Evolutionary conservation across 1,140 invertebrate genomes (phyloP), one percentile per base, ranked within the genome.

Genomic region (Drosophila athabasca): DNA sequence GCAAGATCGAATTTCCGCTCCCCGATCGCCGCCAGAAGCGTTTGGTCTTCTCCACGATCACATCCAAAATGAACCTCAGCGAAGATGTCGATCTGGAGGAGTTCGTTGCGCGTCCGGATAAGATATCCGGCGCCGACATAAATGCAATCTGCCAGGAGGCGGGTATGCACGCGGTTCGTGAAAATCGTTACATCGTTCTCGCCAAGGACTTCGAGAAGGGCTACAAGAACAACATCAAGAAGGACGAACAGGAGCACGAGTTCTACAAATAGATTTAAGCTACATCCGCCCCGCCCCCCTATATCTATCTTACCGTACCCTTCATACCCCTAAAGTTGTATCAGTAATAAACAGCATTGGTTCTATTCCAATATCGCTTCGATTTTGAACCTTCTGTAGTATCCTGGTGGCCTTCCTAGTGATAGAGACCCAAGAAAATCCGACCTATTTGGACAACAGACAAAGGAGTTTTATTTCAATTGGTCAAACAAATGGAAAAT

Each of bases 121-220:
- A 97, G 92, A 99, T 99, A 80, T 99, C 98, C 62, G 98, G 99
- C 50, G 99, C 99, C 51, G 99, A 99, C 91, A 99, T 99, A 69
- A 99, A 99, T 93, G 98, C 99, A 29, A 99, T 99, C 89, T 99
- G 98, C 92, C 99, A 99, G 93, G 99, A 99, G 93, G 97, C 98
- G 52, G 94, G 95, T 71, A 96, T 96, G 95, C 98, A 99, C 92
- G 99, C 99, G 6, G 98, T 99, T 0, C 94, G 99, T 65, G 98
- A 99, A 92, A 99, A 99, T 93, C 95, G 99, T 52, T 91, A 91
- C 92, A 98, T 99, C 78, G 98, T 99, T 6, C 93, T 99, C 35
- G 96, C 97, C 2, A 99, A 99, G 93, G 99, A 99, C 93, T 99
- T 99, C 91, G 99, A 99, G 92, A 99, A 99, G 97, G 94, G 94